Evolutionary conservation across 2,113 vertebrate species (phyloP), one percentile per base, ranked within the genome.

Genomic region (Stegastes partitus): DNA sequence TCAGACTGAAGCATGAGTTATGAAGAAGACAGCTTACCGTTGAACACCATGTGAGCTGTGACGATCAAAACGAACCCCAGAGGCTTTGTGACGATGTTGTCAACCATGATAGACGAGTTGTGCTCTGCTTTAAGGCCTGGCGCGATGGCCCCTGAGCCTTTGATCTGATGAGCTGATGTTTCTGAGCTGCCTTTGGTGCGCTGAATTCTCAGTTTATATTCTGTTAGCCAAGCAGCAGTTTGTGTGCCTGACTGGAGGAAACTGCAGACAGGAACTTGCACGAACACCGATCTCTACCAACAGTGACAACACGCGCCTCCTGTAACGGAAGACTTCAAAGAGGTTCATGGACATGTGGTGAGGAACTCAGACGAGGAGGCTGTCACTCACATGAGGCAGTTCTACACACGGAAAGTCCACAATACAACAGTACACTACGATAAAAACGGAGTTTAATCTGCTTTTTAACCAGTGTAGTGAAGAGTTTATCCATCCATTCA

Each of bases 221-320:
- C 68, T 63, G 67, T 37, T 21, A 22, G 25, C 3, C 2, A 63
- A 59, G 58, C 10, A 74, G 62, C 57, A 66, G 69, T 47, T 16
- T 78, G 54, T 44, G 16, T 47, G 34, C 5, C 57, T 74, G 37
- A 63, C 28, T 19, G 64, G 73, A 89, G 74, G 84, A 87, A 81
- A 87, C 59, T 54, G 78, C 11, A 37, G 68, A 59, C 87, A 92
- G 91, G 87, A 92, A 91, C 82, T 84, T 34, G 45, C 54, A 63
- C 16, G 6, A 74, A 50, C 62, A 72, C 62, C 9, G 19, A 75
- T 79, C 61, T 80, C 59, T 70, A 69, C 74, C 57, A 45, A 75
- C 59, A 15, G 37, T 23, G 53, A 63, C 39, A 70, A n/a, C 2
- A 85, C 55, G 67, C 87, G 2, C 87, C 87, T 87, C 89, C 87